These are phyloP conservation scores for Panorpa germanica DNA, from an alignment of 2,888 invertebrate genomes.

Conservation along the genomic window DNA sequence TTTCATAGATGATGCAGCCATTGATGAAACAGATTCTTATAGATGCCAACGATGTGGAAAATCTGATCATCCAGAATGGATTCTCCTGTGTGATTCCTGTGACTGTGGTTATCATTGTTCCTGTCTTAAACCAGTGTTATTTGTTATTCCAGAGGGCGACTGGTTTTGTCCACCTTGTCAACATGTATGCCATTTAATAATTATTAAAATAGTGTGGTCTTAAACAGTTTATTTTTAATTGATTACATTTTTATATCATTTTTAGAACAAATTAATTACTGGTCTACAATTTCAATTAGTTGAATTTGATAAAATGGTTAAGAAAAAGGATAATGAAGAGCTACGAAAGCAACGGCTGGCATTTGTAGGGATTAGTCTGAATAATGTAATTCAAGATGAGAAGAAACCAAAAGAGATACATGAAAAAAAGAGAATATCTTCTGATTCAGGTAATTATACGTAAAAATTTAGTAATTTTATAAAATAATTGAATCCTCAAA, in stretches of 20 bases:
- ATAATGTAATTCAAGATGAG: conserved; percentile 39
- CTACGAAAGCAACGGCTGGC: conserved; percentile 48
- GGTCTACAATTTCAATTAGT: conserved; percentile 55
- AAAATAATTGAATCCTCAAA: too few relatives aligned
- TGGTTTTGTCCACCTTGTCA: conserved; percentile 98
- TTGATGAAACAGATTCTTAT: conserved; percentile 35
- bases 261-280: conserved; percentile 25
- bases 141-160: conserved; percentile 90
- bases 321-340: conserved; percentile 43
- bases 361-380: conserved; percentile 54
- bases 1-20: conserved; percentile 16
- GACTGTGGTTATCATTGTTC: conserved; percentile 96
- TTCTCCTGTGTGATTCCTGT: conserved; percentile 86
- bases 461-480: too few relatives aligned
- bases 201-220: too few relatives aligned
- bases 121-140: conserved; percentile 79
- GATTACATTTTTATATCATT: conserved; percentile 1
- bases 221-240: conserved; percentile 11
- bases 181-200: conserved; percentile 46
- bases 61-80: conserved; percentile 92
- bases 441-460: too few relatives aligned
- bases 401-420: conserved; percentile 17
- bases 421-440: too few relatives aligned
- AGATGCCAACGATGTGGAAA: conserved; percentile 82
- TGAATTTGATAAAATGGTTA: conserved; percentile 56